A percentile compares a stretch with the other conserved stretches of the same genome.
phyloP scores from a whole-genome alignment of 1,140 invertebrate genomes.

The Caenorhabditis brenneri region DNA sequence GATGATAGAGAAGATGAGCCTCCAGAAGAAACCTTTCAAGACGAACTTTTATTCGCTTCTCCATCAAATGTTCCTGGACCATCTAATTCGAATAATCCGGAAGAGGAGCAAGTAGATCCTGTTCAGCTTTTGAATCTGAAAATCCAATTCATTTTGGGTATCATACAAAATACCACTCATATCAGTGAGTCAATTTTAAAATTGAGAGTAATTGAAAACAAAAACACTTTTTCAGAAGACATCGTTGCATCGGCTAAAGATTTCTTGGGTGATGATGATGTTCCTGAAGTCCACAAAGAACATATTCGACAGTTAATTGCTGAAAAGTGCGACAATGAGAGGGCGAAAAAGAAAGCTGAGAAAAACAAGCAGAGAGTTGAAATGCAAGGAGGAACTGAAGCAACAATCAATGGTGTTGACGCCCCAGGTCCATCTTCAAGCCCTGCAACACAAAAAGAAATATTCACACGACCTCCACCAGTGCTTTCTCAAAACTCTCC shows the following conservation, averaged over 20 bases:
- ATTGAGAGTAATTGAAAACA: background rate
- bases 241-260: conserved; percentile 14
- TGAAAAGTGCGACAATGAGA: background rate
- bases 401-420: too few species aligned
- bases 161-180: background rate
- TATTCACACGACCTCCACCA: background rate
- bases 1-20: too few species aligned
- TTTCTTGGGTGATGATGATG: background rate
- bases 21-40: background rate
- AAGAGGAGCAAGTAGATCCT: too few species aligned
- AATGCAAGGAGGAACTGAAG: too few species aligned
- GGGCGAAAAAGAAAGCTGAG: background rate
- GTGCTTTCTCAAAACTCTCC: background rate
- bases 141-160: conserved; percentile 13
- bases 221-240: background rate
- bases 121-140: background rate
- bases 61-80: too few species aligned
- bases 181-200: conserved; percentile 6
- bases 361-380: background rate
- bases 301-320: background rate
- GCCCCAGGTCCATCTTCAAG: background rate
- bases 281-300: background rate
- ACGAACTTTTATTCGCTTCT: background rate
- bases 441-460: background rate
- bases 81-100: too few species aligned